A percentile compares a stretch with the other conserved stretches of the same genome.
These are phyloP conservation scores for Synergus japonicus DNA, from an alignment of 2,888 invertebrate species.

Conservation along the genomic window DNA sequence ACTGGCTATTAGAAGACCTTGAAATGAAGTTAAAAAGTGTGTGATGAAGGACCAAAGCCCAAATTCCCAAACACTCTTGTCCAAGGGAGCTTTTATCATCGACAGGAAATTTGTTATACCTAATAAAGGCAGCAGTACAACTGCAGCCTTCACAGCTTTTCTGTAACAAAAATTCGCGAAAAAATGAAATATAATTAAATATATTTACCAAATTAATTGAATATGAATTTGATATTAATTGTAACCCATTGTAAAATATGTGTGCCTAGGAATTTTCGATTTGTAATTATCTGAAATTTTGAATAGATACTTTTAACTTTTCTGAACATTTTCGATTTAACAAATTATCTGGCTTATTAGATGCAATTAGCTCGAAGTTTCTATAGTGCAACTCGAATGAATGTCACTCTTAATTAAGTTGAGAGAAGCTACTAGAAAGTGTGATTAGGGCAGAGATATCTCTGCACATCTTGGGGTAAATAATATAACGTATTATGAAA, in stretches of 20 bases:
- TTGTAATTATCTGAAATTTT: background rate
- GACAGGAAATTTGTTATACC: constrained; percentile 89
- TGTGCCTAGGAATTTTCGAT: background rate
- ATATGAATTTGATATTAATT: too few species aligned
- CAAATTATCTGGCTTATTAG: background rate
- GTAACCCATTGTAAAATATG: too few species aligned
- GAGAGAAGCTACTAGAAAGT: background rate
- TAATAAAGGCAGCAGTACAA: constrained; percentile 87
- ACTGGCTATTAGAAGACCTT: constrained; percentile 89
- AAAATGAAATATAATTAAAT: too few species aligned
- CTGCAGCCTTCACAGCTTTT: constrained; percentile 89
- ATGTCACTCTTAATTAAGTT: constrained; percentile 28
- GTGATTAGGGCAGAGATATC: background rate
- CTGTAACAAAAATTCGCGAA: constrained; percentile 75
- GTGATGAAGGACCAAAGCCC: constrained; percentile 89
- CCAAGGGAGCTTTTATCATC: constrained; percentile 85
- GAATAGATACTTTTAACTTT: background rate
- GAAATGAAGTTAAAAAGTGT: constrained; percentile 90
- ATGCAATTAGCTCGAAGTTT: background rate
- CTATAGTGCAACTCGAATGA: background rate
- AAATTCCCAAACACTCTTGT: constrained; percentile 84
- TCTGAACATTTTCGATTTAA: background rate
- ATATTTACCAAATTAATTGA: too few species aligned
- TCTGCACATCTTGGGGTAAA: background rate
- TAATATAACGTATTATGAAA: too few species aligned